Conservation (phyloP, 2,113 vertebrate genomes). For the Rhinoptilus africanus region DNA sequence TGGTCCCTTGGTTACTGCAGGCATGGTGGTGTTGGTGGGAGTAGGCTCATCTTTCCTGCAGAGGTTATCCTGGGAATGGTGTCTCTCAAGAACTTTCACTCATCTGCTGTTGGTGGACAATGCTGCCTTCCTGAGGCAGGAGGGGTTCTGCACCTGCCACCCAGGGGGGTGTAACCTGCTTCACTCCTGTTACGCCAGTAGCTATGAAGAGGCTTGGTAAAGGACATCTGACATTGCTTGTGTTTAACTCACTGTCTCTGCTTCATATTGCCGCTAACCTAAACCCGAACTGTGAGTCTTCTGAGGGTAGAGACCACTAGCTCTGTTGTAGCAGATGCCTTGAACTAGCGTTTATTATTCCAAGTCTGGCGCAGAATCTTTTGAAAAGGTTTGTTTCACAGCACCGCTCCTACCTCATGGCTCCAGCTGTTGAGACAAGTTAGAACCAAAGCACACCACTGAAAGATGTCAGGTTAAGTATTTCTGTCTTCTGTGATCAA, state of each 20-base stretch:
- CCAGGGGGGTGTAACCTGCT: neutral
- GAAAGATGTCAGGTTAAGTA: neutral
- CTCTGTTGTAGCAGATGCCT: neutral
- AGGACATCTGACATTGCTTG: neutral
- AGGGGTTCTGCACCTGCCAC: neutral
- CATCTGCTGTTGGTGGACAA: neutral
- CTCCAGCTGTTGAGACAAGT: neutral
- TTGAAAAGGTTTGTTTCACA: neutral
- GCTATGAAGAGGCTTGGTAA: neutral
- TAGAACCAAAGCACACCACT: neutral
- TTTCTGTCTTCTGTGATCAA: neutral
- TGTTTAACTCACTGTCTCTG: conserved; percentile 4
- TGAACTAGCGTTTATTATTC: neutral
- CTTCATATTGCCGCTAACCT: conserved; percentile 43
- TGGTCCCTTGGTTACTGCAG: neutral
- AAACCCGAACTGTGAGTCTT: neutral
- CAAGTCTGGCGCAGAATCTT: neutral
- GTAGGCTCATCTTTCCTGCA: neutral
- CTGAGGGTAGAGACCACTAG: neutral
- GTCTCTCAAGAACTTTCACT: neutral
- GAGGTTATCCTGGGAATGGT: fast-evolving
- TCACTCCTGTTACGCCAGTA: neutral
- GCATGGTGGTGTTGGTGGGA: neutral
- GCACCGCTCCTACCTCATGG: neutral
- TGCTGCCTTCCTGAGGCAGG: neutral